A percentile compares a stretch with the other conserved stretches of the same genome.
phyloP scores from a whole-genome alignment of 2,888 invertebrate species.

The Acanthosepion lycidas region DNA sequence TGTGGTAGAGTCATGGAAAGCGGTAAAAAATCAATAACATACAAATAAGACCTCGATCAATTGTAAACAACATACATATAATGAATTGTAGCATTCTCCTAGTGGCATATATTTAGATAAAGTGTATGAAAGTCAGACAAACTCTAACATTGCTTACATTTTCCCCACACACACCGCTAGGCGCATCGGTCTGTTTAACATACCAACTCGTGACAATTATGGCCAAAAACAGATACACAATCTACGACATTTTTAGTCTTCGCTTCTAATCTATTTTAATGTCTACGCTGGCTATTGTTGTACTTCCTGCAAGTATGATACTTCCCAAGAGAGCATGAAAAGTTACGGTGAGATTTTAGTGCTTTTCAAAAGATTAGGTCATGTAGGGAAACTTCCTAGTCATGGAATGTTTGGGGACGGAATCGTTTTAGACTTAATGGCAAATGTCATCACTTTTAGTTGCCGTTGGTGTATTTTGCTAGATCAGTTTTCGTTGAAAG shows the following conservation, averaged over 20 bases:
- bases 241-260: neutral
- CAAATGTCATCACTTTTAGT: neutral
- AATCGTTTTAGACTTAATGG: conserved; percentile 33
- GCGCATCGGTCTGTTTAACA: neutral
- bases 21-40: too few relatives aligned
- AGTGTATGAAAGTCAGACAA: neutral
- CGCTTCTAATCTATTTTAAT: neutral
- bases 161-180: too few relatives aligned
- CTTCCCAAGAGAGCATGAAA: neutral
- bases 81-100: neutral
- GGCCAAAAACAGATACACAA: neutral
- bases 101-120: neutral
- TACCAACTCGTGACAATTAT: neutral
- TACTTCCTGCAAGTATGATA: neutral
- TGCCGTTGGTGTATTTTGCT: neutral
- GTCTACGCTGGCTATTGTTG: neutral
- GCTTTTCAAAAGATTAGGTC: neutral
- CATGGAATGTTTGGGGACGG: neutral
- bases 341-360: neutral
- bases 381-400: neutral
- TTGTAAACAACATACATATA: too few relatives aligned
- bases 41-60: neutral
- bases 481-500: neutral
- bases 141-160: neutral
- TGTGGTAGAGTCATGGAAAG: too few relatives aligned